Evolutionary conservation across 2,113 vertebrate genomes (phyloP), one percentile per base, ranked within the genome.

Genomic region (Herpailurus yagouaroundi): DNA sequence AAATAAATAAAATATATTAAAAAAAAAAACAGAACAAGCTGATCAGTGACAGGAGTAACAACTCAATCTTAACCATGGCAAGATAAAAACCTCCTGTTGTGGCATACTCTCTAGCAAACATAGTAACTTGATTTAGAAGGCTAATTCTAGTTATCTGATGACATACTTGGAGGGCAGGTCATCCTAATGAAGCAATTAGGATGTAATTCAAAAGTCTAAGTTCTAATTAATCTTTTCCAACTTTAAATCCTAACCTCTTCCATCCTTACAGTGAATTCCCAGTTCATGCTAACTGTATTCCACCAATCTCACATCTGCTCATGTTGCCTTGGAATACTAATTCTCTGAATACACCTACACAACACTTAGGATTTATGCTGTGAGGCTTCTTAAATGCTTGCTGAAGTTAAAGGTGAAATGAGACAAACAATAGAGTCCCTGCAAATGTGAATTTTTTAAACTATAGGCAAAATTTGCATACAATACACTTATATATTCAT

Each of bases 381-480:
- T 3, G 10, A 94, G 14, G 33, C 9, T 95, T 93, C 79, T 36
- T 69, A 81, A 95, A 96, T 76, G 13, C 19, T 89, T 95, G 76
- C 21, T 96, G 23, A 91, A 93, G 36, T 95, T 85, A 92, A 96
- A 95, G 55, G 55, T 82, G 14, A 95, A 91, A 69, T 64, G n/a
- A 94, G 63, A 95, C 18, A 94, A 97, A 45, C 27, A 84, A 77
- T 11, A 82, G 9, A 64, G 16, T 66, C 31, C 36, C 38, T 3
- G 5, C 79, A 96, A 96, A 27, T 96, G 74, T 16, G 27, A 73
- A 41, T 97, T 97, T 97, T 90, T 64, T 52, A 89, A 89, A 94
- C 45, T 88, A n/a, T 18, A n/a, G 66, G 57, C 13, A 38, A 82
- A 93, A 80, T 91, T 71, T 85, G 15, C 15, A 96, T 18, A 16